Percentiles rank a stretch among this genome's conserved stretches.
phyloP scores from a whole-genome alignment of 1,140 invertebrate genomes.

The Oryctes rhinoceros region DNA sequence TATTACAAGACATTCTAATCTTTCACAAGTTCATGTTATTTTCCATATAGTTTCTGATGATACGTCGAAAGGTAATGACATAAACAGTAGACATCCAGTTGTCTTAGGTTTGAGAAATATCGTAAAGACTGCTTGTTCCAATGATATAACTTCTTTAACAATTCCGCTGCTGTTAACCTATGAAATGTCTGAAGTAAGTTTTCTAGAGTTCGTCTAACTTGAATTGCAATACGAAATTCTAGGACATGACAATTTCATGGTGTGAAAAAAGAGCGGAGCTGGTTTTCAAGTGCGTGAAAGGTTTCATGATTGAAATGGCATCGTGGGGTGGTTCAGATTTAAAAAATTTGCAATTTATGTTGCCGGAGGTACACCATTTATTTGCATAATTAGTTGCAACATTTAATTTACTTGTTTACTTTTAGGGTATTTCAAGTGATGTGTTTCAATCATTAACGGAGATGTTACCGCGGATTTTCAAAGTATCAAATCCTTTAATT shows the following conservation, averaged over 20 bases:
- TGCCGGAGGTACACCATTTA: slow-evolving; percentile 71
- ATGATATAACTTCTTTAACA: slow-evolving; percentile 92
- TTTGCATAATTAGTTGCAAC: slow-evolving; percentile 2
- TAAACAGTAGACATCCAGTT: slow-evolving; percentile 95
- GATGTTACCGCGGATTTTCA: slow-evolving; percentile 90
- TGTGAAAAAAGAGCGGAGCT: slow-evolving; percentile 95
- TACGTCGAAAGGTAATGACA: slow-evolving; percentile 77
- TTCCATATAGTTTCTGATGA: slow-evolving; percentile 94
- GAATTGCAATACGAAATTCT: slow-evolving; percentile 57
- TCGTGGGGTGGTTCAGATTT: slow-evolving; percentile 91
- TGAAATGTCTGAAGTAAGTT: slow-evolving; percentile 88
- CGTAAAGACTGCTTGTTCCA: slow-evolving; percentile 90
- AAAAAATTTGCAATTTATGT: slow-evolving; percentile 85
- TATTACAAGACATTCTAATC: slow-evolving; percentile 94
- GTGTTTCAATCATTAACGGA: slow-evolving; percentile 84
- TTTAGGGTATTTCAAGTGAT: slow-evolving; percentile 85
- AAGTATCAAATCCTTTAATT: slow-evolving; percentile 87
- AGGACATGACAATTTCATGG: slow-evolving; percentile 96
- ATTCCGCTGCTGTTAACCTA: slow-evolving; percentile 92
- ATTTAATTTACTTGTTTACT: slow-evolving; percentile 58
- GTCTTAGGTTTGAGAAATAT: slow-evolving; percentile 95
- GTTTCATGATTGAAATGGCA: slow-evolving; percentile 98
- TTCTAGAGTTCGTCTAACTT: slow-evolving; percentile 4
- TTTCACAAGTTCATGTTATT: slow-evolving; percentile 91
- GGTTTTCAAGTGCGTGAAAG: slow-evolving; percentile 98